Percentiles rank a stretch among this genome's conserved stretches.
Evolutionary conservation across 1,140 invertebrate genomes (phyloP).

Genomic region (Nixonia krombeini): DNA sequence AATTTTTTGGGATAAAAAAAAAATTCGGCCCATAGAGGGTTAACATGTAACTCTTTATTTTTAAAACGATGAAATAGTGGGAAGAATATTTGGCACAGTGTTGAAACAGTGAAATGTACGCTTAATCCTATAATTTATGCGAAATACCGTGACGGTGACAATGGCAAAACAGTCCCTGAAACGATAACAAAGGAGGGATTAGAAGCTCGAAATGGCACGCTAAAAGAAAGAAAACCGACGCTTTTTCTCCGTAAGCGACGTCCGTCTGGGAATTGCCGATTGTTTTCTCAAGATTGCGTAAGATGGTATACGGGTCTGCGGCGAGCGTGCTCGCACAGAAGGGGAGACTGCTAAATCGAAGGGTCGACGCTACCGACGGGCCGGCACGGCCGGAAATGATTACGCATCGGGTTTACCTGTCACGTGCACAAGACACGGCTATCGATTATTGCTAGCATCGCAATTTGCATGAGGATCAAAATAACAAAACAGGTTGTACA

Average conservation of each 20-base stretch:
- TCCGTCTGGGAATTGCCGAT: conserved; percentile 41
- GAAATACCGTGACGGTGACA: too few species aligned
- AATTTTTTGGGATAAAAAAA: too few species aligned
- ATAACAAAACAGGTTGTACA: not conserved
- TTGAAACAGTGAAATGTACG: too few species aligned
- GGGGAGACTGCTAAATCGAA: conserved; percentile 11
- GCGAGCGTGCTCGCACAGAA: not conserved
- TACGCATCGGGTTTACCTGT: too few species aligned
- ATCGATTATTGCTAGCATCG: not conserved
- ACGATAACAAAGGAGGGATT: not conserved
- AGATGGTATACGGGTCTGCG: not conserved
- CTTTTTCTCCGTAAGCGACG: conserved; percentile 22
- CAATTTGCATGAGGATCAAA: not conserved
- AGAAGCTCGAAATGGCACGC: not conserved
- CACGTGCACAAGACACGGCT: conserved; percentile 3
- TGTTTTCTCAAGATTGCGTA: conserved; percentile 20
- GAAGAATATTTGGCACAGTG: too few species aligned
- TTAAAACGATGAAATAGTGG: too few species aligned
- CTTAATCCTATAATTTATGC: too few species aligned
- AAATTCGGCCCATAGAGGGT: too few species aligned
- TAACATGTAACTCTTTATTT: too few species aligned
- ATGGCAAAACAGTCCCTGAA: too few species aligned
- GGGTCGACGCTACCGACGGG: conserved; percentile 17
- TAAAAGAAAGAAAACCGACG: conserved; percentile 9
- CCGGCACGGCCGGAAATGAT: too few species aligned